Evolutionary conservation across 2,113 vertebrate species (phyloP).

Genomic region (Steatornis caripensis): DNA sequence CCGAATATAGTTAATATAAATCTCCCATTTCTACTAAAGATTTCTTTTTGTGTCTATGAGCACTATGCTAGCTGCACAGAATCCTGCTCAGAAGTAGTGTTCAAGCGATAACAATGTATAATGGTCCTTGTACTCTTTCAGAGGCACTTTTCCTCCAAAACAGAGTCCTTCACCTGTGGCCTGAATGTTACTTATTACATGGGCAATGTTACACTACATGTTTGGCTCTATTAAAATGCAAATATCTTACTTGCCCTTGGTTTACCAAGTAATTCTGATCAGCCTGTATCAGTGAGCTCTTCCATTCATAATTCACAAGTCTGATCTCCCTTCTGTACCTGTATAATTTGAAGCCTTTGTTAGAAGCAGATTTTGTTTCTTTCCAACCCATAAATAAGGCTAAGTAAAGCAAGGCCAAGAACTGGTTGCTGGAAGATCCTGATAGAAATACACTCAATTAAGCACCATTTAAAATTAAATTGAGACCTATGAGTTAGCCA

Average conservation of each 20-base stretch:
- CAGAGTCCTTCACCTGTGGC: neutral
- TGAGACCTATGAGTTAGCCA: constrained; percentile 56
- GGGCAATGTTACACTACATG: fast-evolving
- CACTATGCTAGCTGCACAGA: neutral
- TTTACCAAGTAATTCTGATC: neutral
- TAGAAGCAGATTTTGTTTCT: neutral
- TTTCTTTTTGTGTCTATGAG: neutral
- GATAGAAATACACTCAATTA: neutral
- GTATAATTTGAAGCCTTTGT: neutral
- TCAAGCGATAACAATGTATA: neutral
- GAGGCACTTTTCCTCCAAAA: neutral
- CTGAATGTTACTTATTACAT: neutral
- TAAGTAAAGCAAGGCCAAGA: neutral
- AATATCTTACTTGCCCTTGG: neutral
- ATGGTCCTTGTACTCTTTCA: neutral
- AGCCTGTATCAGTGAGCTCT: neutral
- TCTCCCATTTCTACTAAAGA: neutral
- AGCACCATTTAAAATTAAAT: constrained; percentile 48
- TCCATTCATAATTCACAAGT: neutral
- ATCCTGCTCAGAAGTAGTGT: neutral
- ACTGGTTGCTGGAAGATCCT: neutral
- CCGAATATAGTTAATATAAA: neutral
- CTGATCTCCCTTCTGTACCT: neutral
- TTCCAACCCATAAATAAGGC: neutral
- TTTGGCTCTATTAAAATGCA: neutral